Evolutionary conservation across 2,888 invertebrate genomes (phyloP).

Genomic region (Cataglyphis altisquamis): DNA sequence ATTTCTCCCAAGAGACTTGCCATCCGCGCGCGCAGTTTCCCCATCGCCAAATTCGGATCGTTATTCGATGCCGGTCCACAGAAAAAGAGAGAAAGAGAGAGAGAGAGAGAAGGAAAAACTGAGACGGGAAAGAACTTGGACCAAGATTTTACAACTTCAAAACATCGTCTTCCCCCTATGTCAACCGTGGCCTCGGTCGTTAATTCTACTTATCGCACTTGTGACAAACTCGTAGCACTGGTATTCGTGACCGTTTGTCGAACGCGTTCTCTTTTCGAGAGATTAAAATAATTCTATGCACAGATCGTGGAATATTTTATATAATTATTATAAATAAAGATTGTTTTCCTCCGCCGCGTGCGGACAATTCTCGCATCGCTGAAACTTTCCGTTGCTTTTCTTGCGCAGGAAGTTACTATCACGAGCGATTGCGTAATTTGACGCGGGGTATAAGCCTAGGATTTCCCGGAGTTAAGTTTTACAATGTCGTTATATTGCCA

Average conservation of each 20-base stretch:
- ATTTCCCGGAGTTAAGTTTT: conserved; percentile 32
- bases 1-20: conserved; percentile 38
- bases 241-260: background rate
- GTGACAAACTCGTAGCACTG: conserved; percentile 24
- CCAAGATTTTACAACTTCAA: conserved; percentile 41
- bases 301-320: background rate
- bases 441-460: background rate
- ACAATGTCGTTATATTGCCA: conserved; percentile 30
- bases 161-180: conserved; percentile 18
- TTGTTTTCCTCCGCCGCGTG: background rate
- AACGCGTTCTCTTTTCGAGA: background rate
- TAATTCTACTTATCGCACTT: conserved; percentile 22
- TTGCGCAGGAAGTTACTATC: conserved; percentile 5
- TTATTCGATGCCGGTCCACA: background rate
- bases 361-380: background rate
- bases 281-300: background rate
- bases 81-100: background rate
- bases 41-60: conserved; percentile 31
- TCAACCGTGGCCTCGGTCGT: background rate
- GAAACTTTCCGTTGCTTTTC: conserved; percentile 26
- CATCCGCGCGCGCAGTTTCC: conserved; percentile 1
- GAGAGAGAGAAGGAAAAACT: too few relatives aligned
- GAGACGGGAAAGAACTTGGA: background rate
- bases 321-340: conserved; percentile 5
- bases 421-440: conserved; percentile 22